A percentile compares a stretch with the other conserved stretches of the same genome.
Evolutionary conservation across 2,113 vertebrate genomes (phyloP).

Genomic region (Columba janthina): DNA sequence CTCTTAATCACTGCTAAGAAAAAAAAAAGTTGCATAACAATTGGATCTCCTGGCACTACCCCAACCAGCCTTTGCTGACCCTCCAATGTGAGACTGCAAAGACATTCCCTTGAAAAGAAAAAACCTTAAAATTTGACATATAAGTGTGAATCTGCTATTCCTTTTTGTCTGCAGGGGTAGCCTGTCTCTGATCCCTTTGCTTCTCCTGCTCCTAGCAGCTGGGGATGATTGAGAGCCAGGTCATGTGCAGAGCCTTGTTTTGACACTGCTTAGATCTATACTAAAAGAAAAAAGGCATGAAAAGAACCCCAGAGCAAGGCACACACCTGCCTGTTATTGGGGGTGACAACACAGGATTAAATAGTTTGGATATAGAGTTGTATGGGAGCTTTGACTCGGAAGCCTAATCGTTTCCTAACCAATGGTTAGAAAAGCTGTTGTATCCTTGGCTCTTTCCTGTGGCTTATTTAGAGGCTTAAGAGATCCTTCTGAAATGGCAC

Average conservation of each 20-base stretch:
- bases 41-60: conserved; percentile 31
- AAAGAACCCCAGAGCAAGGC: conserved; percentile 26
- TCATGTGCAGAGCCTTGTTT: conserved; percentile 14
- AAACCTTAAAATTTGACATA: background rate
- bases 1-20: conserved; percentile 50
- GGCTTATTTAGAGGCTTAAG: conserved; percentile 62
- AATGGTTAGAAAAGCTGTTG: conserved; percentile 63
- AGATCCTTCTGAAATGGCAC: conserved; percentile 59
- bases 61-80: conserved; percentile 41
- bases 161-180: background rate
- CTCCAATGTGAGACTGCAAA: background rate
- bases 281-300: background rate
- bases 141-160: conserved; percentile 8
- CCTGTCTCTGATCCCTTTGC: background rate
- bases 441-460: conserved; percentile 64
- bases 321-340: conserved; percentile 67
- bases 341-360: conserved; percentile 67
- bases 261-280: conserved; percentile 15
- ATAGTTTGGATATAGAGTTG: conserved; percentile 60
- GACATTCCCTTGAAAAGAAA: background rate
- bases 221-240: background rate
- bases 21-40: conserved; percentile 58
- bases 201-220: conserved; percentile 4
- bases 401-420: conserved; percentile 64
- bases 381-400: conserved; percentile 53